Evolutionary conservation across 37 sponge, comb jelly and placozoan genomes (phyloP), one percentile per base, ranked within the genome.

Genomic region (Haliclona indistincta): DNA sequence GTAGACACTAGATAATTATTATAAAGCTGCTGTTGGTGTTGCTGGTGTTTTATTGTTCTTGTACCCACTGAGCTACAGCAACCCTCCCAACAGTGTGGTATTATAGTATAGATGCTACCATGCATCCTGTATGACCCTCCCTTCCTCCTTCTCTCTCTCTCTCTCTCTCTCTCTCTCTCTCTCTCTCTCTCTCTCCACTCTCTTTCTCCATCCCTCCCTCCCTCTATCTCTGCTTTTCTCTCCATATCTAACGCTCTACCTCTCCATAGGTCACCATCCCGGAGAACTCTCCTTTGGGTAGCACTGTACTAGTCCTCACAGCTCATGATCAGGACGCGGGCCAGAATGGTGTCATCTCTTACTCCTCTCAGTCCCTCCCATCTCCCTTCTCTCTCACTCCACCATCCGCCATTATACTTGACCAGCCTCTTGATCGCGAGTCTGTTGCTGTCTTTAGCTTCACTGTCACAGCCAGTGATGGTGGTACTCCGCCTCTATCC

Each of bases 401-500:
- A 25, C 7, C 26, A 25, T 25, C 26, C n/a, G 60, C 26, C 6
- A n/a, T 58, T 20, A 58, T 58, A 25, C 22, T 20, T 11, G n/a
- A 20, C n/a, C 26, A 26, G 11, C 7, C 22, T 58, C 11, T 58
- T 58, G 60, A 58, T n/a, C 22, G 60, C 22, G 60, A 58, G 25
- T 25, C 60, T 58, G 6, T 25, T 20, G 22, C 60, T 26, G 6
- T 7, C 6, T 58, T 58, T n/a, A 6, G 11, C 26, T 20, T 58
- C 22, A 58, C 25, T 11, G 60, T 58, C 23, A 26, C n/a, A n/a
- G 60, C 60, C 11, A 58, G 26, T 58, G 60, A 58, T 58, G 28
- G 28, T n/a, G 60, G 60, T 25, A 58, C 60, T 58, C 60, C 60
- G 22, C 60, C 60, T n/a, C 60, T 58, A 7, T 58, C 60, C 6